Base-by-base conservation (phyloP, 2,113 vertebrate species). In the Pangasianodon hypophthalmus region DNA sequence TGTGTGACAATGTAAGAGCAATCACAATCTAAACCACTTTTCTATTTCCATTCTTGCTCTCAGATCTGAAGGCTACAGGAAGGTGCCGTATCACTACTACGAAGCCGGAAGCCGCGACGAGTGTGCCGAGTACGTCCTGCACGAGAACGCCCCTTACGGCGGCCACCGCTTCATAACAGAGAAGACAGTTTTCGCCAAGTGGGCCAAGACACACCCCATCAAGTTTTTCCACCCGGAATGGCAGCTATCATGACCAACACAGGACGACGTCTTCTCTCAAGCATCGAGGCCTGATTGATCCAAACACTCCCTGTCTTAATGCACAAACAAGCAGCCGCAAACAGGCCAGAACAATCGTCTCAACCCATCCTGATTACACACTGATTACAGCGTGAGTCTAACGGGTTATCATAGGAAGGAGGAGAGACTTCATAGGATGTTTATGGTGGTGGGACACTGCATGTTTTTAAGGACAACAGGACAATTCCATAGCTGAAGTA, bases 101-200 rank as follows among this genome's bases (percentile, higher is more conserved):
- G 98, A 99, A 94, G 96, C 96, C 29, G 98, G 98, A 93, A 96
- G 95, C 75, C 96, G 97, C 91, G 97, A 98, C 41, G 98, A 99
- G 90, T 99, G 98, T 88, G 97, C 97, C 0, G 98, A 99, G 92
- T 99, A 99, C 79, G 94, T 96, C 92, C 96, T 99, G 64, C 98
- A 99, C 4, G 98, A 99, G 95, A 98, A 97, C 9, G 98, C 98
- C 88, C 97, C 97, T 0, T 98, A 98, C 4, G 98, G 98, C 48
- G 98, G 98, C 37, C 98, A 99, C 87, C 96, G 98, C 79, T 99
- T 99, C 96, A 98, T 99, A 94, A 99, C 98, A 0, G 98, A 99
- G 94, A 99, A 99, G 93, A 96, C 97, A 7, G 98, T 99, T 46
- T 99, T 99, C 92, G 96, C 97, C 90, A 98, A 98, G 87, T 99